These are phyloP conservation scores for Gambelia wislizenii DNA, from an alignment of 2,797 vertebrate species.

Conservation along the genomic window DNA sequence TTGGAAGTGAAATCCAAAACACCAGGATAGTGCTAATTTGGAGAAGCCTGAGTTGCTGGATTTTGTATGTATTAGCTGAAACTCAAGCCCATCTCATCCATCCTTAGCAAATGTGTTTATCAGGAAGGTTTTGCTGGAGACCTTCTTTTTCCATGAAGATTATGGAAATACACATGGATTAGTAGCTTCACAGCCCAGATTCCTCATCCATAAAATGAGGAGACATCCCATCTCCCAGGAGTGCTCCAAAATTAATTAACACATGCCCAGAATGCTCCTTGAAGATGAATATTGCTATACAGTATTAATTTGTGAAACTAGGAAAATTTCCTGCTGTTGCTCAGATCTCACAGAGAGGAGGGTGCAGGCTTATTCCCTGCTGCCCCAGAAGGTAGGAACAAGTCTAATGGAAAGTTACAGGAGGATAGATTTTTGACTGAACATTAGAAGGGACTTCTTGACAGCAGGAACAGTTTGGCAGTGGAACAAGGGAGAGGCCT, in stretches of 20 bases:
- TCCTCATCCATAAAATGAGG: background rate
- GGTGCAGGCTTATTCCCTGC: too few species aligned
- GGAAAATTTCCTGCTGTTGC: too few species aligned
- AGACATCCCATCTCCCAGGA: background rate
- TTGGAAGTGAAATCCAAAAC: background rate
- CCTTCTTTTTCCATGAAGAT: conserved; percentile 21
- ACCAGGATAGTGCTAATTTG: background rate
- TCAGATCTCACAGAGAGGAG: too few species aligned
- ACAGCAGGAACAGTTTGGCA: too few species aligned
- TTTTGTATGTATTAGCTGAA: background rate
- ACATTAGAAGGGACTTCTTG: too few species aligned
- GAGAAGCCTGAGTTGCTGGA: background rate
- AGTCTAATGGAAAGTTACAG: too few species aligned
- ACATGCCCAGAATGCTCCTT: background rate
- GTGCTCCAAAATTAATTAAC: conserved; percentile 1
- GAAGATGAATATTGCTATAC: background rate
- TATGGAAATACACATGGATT: background rate
- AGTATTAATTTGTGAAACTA: background rate
- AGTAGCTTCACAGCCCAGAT: background rate
- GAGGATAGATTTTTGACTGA: too few species aligned
- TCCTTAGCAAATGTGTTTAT: background rate
- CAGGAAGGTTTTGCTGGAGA: background rate
- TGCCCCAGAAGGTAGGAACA: too few species aligned
- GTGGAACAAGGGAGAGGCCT: too few species aligned
- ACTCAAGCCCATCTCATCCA: background rate